Base-by-base conservation (phyloP, 2,888 invertebrate genomes). In the Acrobasis suavella region DNA sequence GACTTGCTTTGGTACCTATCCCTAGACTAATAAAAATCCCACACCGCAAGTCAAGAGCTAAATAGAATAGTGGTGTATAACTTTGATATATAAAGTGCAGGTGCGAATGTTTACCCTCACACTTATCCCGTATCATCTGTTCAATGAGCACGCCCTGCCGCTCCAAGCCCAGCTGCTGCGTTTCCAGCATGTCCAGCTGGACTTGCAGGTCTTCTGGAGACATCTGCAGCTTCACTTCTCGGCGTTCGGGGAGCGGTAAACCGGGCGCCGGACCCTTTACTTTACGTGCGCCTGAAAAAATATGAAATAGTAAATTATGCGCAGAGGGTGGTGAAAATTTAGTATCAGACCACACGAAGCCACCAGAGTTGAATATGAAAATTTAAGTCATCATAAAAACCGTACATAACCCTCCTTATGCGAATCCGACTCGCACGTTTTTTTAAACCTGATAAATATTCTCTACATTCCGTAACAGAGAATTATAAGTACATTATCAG, bases 121-220 rank as follows among this genome's bases (percentile, higher is more conserved):
- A 96, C 87, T 96, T 96, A 80, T 96, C 96, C 73, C 98, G 94
- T 71, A 98, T 98, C 85, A 96, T 95, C 79, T 96, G 95, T 83
- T 98, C 98, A 72, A 98, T 93, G 70, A 95, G 94, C n/a, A 98
- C 96, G 52, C 98, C 98, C 83, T 98, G 97, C 65, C 96, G 95
- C 84, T 98, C 98, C 60, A 98, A 92, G 16, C 97, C 97, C 70
- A 96, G 96, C 78, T 97, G 96, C 80, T 98, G 97, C 58, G 96
- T 94, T 84, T 98, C 98, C 69, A 98, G 77, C 64, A 95, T 94
- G 69, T 96, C 95, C 68, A 98, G 90, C 79, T 98, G 96, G 49
- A 94, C 92, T 55, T 94, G 94, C 62, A 96, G 91, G 76, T 95
- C 94, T 64, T 93, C 93, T 5, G 94, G 85, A 0, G 95, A 93